These are phyloP conservation scores for Mallateleia sp. DNA, from an alignment of 2,888 invertebrate genomes.

Conservation along the genomic window DNA sequence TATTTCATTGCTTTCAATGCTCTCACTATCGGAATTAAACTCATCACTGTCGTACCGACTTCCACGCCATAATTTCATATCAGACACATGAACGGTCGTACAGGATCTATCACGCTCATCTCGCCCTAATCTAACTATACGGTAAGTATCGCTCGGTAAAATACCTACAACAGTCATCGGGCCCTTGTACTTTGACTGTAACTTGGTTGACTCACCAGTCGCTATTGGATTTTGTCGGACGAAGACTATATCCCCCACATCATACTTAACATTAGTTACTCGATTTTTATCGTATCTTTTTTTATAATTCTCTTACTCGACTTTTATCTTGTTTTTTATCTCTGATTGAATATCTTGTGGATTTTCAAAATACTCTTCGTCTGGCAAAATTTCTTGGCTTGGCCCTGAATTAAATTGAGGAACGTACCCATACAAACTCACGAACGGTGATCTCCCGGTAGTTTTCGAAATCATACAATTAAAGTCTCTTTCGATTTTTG, in stretches of 20 bases:
- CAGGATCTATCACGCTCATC: slow-evolving; percentile 17
- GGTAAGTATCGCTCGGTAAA: slow-evolving; percentile 35
- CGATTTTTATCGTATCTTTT: slow-evolving; percentile 18
- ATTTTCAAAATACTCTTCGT: background rate
- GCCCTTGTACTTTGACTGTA: slow-evolving; percentile 25
- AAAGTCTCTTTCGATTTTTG: slow-evolving; percentile 12
- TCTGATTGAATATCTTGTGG: background rate
- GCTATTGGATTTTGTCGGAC: slow-evolving; percentile 8
- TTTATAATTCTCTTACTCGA: slow-evolving; percentile 34
- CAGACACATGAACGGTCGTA: slow-evolving; percentile 50
- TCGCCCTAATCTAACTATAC: slow-evolving; percentile 8
- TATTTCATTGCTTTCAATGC: background rate
- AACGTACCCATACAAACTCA: slow-evolving; percentile 32
- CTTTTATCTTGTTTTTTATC: background rate
- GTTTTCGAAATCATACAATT: slow-evolving; percentile 33
- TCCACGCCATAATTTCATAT: slow-evolving; percentile 56
- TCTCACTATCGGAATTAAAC: background rate
- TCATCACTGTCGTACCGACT: background rate
- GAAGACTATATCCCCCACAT: slow-evolving; percentile 41
- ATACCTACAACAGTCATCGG: slow-evolving; percentile 2
- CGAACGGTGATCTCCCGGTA: background rate
- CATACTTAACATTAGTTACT: background rate
- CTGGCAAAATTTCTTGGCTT: slow-evolving; percentile 1
- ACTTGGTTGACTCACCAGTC: slow-evolving; percentile 13
- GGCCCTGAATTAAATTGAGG: slow-evolving; percentile 15